Evolutionary conservation across 2,797 vertebrate genomes (phyloP), one percentile per base, ranked within the genome.

Genomic region (Brachyalestes nurse): DNA sequence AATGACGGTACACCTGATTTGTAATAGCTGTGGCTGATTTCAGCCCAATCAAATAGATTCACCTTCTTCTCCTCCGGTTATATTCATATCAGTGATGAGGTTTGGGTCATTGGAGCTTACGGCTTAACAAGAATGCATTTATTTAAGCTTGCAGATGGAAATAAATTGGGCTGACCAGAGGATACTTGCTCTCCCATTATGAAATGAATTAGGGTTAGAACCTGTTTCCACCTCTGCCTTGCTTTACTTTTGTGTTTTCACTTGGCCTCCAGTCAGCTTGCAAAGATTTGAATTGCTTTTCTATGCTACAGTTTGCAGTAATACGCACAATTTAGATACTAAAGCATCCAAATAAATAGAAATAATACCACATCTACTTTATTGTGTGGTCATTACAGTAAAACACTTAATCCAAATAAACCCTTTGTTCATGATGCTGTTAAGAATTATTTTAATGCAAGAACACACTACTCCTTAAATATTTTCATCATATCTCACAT

Each of bases 21-120:
- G 42, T 10, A 47, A 47, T 69, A 38, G 17, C 45, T 78, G 17
- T 38, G 28, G 51, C 1, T 69, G 14, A 38, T 69, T 51, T 71
- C 5, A 66, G 4, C 34, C 14, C 14, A 13, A 23, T 19, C 34
- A 53, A 42, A 45, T 13, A 0, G 5, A 19, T 73, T 73, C 9
- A 42, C 25, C 72, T 55, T 5, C 13, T 42, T 79, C 34, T 80
- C 21, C 42, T 1, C 60, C 49, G 53, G 14, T 42, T 40, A 10
- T 45, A 12, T 42, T 47, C 70, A 64, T 19, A 34, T 72, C 47
- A 72, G 67, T 28, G 21, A 28, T 21, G 45, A 79, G 42, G 45
- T 23, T 53, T n/a, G 28, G 40, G 72, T 16, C 66, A 38, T 75
- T 5, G 12, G 42, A 61, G 0, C 14, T n/a, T n/a, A n/a, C n/a